phyloP scores from a whole-genome alignment of 2,888 invertebrate species.

The Cephus nigrinus region DNA sequence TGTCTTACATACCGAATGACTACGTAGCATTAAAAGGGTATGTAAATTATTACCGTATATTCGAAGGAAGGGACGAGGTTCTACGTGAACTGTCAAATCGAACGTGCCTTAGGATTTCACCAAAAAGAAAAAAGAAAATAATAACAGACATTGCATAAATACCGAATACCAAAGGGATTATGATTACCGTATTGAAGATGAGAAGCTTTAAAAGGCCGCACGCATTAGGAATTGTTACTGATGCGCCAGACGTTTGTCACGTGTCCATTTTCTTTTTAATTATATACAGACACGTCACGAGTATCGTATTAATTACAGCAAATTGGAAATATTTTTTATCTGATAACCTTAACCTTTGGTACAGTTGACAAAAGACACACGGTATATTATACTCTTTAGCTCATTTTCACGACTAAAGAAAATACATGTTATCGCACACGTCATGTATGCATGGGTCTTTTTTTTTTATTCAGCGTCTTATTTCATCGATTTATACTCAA shows the following conservation, averaged over 20 bases:
- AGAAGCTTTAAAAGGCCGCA: not conserved
- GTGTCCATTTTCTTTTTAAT: not conserved
- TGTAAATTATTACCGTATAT: not conserved
- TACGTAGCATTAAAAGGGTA: not conserved
- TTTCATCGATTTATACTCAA: constrained; percentile 9
- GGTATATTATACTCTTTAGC: not conserved
- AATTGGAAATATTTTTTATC: not conserved
- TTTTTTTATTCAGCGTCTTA: not conserved
- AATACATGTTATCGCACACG: not conserved
- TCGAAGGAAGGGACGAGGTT: not conserved
- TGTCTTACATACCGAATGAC: not conserved
- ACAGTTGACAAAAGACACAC: not conserved
- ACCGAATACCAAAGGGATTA: constrained; percentile 34
- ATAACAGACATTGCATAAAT: constrained; percentile 21
- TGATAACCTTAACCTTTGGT: not conserved
- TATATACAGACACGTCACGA: not conserved
- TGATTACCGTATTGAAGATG: not conserved
- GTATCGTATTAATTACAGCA: not conserved
- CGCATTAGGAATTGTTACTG: not conserved
- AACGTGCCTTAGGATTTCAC: not conserved
- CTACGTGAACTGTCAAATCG: not conserved
- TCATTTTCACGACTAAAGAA: not conserved
- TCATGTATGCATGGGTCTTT: not conserved
- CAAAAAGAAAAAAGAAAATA: not conserved
- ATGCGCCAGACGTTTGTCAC: not conserved